These are phyloP conservation scores for Lasioglossum leucozonium DNA, from an alignment of 2,888 invertebrate species.

Conservation along the genomic window DNA sequence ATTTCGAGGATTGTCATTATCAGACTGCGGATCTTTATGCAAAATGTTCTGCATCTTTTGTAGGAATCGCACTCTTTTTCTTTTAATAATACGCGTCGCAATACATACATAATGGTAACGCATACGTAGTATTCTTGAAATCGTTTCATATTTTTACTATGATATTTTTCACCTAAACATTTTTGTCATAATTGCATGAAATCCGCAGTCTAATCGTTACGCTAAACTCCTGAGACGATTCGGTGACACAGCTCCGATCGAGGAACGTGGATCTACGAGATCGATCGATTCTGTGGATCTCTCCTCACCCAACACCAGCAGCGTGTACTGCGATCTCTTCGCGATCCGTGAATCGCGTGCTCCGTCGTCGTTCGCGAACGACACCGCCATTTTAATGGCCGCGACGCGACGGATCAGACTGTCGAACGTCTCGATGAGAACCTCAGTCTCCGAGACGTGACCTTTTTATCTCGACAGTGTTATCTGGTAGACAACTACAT, in stretches of 20 bases:
- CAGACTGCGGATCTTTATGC: not conserved
- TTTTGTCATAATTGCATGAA: not conserved
- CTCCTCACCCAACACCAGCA: conserved; percentile 76
- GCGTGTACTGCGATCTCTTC: conserved; percentile 77
- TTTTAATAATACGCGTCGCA: no score
- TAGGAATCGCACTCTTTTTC: not conserved
- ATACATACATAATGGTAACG: no score
- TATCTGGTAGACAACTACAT: not conserved
- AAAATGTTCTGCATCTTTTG: no score
- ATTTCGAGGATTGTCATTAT: not conserved
- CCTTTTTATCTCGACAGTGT: conserved; percentile 44
- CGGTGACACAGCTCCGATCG: not conserved
- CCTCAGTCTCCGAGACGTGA: conserved; percentile 9
- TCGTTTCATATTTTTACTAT: not conserved
- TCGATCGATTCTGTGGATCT: not conserved
- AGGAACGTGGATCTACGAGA: not conserved
- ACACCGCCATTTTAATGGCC: conserved; percentile 28
- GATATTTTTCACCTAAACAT: not conserved
- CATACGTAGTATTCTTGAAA: no score
- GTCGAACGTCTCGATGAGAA: not conserved
- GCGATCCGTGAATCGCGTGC: conserved; percentile 46
- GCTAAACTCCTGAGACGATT: not conserved
- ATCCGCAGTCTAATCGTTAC: not conserved
- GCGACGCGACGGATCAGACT: conserved; percentile 2
- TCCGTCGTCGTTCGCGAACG: conserved; percentile 20